Conservation (phyloP, 2,113 vertebrate genomes). For the Campylorhamphus procurvoides region DNA sequence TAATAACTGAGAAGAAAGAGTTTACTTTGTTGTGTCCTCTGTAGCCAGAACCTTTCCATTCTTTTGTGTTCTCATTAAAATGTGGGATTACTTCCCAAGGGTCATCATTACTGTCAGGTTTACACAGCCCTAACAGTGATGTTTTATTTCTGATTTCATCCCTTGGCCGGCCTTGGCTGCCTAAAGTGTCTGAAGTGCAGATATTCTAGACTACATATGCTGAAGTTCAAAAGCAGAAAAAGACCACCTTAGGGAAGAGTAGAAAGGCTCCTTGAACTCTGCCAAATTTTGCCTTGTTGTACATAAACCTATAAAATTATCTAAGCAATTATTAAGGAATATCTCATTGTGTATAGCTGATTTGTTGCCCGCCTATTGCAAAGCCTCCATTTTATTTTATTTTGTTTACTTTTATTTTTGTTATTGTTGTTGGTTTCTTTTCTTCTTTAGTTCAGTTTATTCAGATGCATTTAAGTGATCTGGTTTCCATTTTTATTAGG, state of each 20-base stretch:
- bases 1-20: not conserved
- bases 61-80: slow-evolving; percentile 25
- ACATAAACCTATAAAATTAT: not conserved
- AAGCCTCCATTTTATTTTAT: not conserved
- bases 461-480: not conserved
- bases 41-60: slow-evolving; percentile 5
- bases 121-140: not conserved
- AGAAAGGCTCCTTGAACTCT: not conserved
- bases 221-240: slow-evolving; percentile 19
- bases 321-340: not conserved
- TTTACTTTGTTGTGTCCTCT: not conserved
- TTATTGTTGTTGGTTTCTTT: not conserved
- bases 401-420: not conserved
- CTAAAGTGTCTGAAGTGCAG: not conserved
- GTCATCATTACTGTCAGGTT: slow-evolving; percentile 10
- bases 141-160: not conserved
- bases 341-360: not conserved
- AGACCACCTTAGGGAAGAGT: not conserved
- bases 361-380: not conserved
- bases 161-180: not conserved
- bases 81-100: not conserved
- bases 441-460: not conserved
- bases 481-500: not conserved
- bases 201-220: not conserved
- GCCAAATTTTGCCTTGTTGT: not conserved